Conservation (phyloP, 1,140 invertebrate genomes). For the Protaetia brevitarsis region DNA sequence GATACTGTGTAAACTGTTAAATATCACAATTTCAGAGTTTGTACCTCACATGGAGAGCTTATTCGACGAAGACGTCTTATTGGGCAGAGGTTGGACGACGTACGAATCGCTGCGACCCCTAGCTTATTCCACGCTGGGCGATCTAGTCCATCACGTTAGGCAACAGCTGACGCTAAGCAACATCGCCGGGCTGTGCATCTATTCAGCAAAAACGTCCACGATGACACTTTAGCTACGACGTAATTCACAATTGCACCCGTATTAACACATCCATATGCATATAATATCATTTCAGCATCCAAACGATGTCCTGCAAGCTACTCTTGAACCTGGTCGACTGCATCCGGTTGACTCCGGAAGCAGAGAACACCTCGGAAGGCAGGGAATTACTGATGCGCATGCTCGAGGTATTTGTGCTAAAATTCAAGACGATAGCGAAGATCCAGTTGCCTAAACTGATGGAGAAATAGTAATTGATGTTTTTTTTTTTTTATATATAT, state of each 20-base stretch:
- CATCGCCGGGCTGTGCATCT: constrained; percentile 85
- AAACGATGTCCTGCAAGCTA: constrained; percentile 96
- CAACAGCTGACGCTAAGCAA: constrained; percentile 80
- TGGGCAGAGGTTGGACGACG: constrained; percentile 92
- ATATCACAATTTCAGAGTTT: too few species aligned
- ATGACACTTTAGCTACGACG: constrained; percentile 88
- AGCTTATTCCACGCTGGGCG: constrained; percentile 91
- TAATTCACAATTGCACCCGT: too few species aligned
- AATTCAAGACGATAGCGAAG: constrained; percentile 94
- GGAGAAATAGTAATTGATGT: constrained; percentile 65
- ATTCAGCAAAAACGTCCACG: constrained; percentile 95
- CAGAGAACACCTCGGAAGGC: constrained; percentile 66
- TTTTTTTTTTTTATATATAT: too few species aligned
- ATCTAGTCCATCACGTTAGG: constrained; percentile 95
- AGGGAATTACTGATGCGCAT: constrained; percentile 86
- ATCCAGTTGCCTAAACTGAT: constrained; percentile 85
- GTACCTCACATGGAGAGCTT: constrained; percentile 89
- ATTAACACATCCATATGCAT: too few species aligned
- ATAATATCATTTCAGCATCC: constrained; percentile 63
- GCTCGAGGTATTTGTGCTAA: constrained; percentile 91
- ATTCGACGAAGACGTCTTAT: constrained; percentile 90
- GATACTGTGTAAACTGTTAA: too few species aligned
- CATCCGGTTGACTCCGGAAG: constrained; percentile 79
- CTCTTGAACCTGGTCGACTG: constrained; percentile 93
- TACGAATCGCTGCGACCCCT: constrained; percentile 88